phyloP scores from a whole-genome alignment of 1,140 invertebrate genomes.

The Pseudomyrmex sp. region DNA sequence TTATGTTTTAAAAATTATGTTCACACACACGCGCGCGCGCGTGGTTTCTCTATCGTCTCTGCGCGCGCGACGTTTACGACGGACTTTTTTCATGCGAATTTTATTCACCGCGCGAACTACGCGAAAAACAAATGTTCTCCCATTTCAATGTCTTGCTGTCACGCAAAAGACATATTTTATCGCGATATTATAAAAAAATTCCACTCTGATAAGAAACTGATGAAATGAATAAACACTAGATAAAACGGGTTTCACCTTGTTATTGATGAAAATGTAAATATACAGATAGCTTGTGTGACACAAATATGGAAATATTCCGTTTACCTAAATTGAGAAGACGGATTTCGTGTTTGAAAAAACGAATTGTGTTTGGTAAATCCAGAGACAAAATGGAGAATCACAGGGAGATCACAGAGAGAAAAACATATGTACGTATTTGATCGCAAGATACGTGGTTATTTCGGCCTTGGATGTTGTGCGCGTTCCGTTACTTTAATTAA shows the following conservation, averaged over 20 bases:
- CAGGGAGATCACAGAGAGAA: not conserved
- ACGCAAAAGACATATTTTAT: slow-evolving; percentile 9
- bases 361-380: too few relatives aligned
- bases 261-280: too few relatives aligned
- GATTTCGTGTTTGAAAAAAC: too few relatives aligned
- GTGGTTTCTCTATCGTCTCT: slow-evolving; percentile 16
- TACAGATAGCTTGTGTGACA: too few relatives aligned
- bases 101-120: not conserved
- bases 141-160: slow-evolving; percentile 9
- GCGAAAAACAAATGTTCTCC: slow-evolving; percentile 29
- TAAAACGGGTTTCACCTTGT: too few relatives aligned
- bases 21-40: not conserved
- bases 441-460: slow-evolving; percentile 19
- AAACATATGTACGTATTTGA: not conserved
- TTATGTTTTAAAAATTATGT: slow-evolving; percentile 33
- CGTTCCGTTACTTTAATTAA: slow-evolving; percentile 54
- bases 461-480: slow-evolving; percentile 15
- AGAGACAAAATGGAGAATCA: not conserved
- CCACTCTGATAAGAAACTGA: too few relatives aligned
- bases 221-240: too few relatives aligned
- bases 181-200: not conserved
- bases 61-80: slow-evolving; percentile 9
- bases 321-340: too few relatives aligned
- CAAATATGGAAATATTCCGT: too few relatives aligned
- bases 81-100: slow-evolving; percentile 32